Evolutionary conservation across 2,888 invertebrate genomes (phyloP), one percentile per base, ranked within the genome.

Genomic region (Tetramorium bicarinatum): DNA sequence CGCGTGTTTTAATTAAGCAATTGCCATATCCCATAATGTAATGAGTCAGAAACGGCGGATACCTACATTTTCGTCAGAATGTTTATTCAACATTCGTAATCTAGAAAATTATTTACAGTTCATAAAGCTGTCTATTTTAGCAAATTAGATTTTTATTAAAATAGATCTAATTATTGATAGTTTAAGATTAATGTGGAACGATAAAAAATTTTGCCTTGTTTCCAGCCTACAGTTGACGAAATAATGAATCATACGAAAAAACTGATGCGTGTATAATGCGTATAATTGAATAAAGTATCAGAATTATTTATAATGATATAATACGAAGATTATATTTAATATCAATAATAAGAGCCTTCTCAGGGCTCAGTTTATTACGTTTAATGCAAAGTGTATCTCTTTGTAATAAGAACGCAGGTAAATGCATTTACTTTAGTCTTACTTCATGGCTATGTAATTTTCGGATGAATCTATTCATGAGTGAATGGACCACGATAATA

Each of bases 1-100:
- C 87, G 89, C 86, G 87, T 88, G 89, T 92, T 93, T 93, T 90
- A 93, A 93, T 93, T 91, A 92, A 90, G 85, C 91, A 93, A 93
- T 92, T 93, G 90, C 83, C 64, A 64, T 67, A 77, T 67, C 67
- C 74, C 61, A 82, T 76, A 72, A 49, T 66, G 85, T 52, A 72
- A 85, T 88, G 88, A 91, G 85, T 89, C 89, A 88, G 77, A 34
- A 34, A 49, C 69, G 34, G 75, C n/a, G 41, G 44, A 41, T 67
- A 77, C 67, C 47, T 76, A 41, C 64, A 38, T 13, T 77, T 77
- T 41, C n/a, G 25, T 38, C 41, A 54, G n/a, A n/a, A 67, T 76
- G 41, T 54, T 76, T 41, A 62, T 34, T 66, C 49, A 21, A 15
- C 29, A 18, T 61, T 61, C 3, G 6, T 62, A 75, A 74, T 74